Base-by-base conservation (phyloP, 2,797 vertebrate species). In the Pangasius mekongensis region DNA sequence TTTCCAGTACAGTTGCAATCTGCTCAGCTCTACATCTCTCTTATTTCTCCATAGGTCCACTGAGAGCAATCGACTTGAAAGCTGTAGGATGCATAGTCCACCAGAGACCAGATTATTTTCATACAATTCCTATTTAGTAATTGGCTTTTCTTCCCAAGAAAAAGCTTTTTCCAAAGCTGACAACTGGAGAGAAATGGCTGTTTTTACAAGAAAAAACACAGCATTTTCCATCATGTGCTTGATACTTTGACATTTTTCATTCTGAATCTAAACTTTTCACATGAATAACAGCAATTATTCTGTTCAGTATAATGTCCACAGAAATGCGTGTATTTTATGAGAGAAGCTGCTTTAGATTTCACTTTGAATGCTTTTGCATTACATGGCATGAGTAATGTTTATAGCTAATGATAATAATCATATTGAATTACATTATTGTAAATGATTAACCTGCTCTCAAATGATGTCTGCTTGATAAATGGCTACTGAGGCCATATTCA, bases 21-120 rank as follows among this genome's bases (percentile, higher is more conserved):
- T 54, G 36, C 47, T 71, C 49, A n/a, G 47, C 60, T 60, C 71
- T 43, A 27, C 33, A 78, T 84, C 6, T 11, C 56, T 88, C 71
- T 88, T 33, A 73, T 81, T 84, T 84, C 89, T 87, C 85, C 83
- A 73, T 85, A 85, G 78, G 78, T 13, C 88, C 22, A 33, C 84
- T 88, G 86, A 89, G 88, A 89, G 82, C 86, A 89, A 91, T 90
- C 88, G 90, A 74, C 85, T 84, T 84, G 86, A 78, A 91, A 86
- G 87, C 83, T 78, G 30, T 58, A 66, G 69, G 89, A 92, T 88
- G 58, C 80, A 89, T 88, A 66, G 89, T 52, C 52, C 90, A 88
- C 90, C 54, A 43, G 90, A 90, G 91, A 84, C 87, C 74, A 85
- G 85, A 88, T 91, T 73, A 39, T 43, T 87, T 91, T 90, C 58